Base-by-base conservation (phyloP, 2,797 vertebrate species). In the Numenius phaeopus region DNA sequence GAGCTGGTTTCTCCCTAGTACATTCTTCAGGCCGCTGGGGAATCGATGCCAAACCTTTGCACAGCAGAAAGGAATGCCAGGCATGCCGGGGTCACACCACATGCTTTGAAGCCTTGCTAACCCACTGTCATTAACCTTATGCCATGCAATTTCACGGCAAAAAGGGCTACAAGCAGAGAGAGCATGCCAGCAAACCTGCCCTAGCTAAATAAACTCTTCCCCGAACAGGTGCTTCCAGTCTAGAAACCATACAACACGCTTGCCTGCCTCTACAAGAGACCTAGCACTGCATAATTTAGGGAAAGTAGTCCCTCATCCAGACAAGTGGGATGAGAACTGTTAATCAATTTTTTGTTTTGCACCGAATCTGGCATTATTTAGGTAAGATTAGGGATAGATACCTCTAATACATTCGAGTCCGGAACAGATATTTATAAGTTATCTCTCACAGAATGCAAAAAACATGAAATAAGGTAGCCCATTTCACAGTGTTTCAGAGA, bases 21-120 rank as follows among this genome's bases (percentile, higher is more conserved):
- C 94, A 98, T 93, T 98, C 98, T 98, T 97, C 87, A 66, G 83
- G 96, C 97, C 79, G 57, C 44, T 2, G 64, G 14, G 97, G 83
- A 94, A 88, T 96, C 6, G 50, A 89, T 95, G 94, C 96, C 98
- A 98, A 98, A 98, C 98, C 98, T 99, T 98, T 98, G 98, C 98
- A 98, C 98, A 98, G 98, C 97, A 95, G 98, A 98, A 97, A 98
- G 98, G 99, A 99, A 99, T 99, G 98, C 96, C 96, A 97, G 98
- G 98, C 98, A 99, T 98, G 98, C 95, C 21, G 96, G 91, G 97
- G 96, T 98, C 98, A 96, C 88, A 95, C 96, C 86, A 97, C 97
- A 97, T 92, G 98, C 98, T 98, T 98, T 98, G 97, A 98, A 98
- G 98, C 92, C 97, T 97, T 96, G 82, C 91, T 98, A 97, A 98